phyloP scores from a whole-genome alignment of 1,140 invertebrate species.

The Drosophila nikananu region DNA sequence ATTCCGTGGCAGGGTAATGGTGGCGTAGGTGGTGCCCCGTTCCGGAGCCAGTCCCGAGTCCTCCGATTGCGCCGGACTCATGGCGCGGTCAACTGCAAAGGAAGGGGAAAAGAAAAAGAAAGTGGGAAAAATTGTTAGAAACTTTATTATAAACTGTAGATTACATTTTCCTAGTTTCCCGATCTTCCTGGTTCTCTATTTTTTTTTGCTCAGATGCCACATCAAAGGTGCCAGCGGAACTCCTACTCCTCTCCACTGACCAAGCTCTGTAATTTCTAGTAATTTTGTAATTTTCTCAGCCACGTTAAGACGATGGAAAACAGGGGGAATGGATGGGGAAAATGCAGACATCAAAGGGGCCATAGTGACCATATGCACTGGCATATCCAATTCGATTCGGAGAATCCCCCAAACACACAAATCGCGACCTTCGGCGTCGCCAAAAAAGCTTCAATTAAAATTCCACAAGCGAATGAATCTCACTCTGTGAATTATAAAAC shows the following conservation, averaged over 20 bases:
- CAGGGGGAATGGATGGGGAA: too few species aligned
- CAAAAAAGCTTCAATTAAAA: constrained; percentile 75
- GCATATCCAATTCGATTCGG: constrained; percentile 29
- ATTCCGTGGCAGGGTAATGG: constrained; percentile 84
- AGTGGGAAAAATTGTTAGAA: not conserved
- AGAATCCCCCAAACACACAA: constrained; percentile 33
- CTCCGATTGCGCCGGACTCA: constrained; percentile 85
- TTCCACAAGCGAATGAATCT: constrained; percentile 51
- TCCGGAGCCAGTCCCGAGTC: constrained; percentile 84
- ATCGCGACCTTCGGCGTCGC: constrained; percentile 57
- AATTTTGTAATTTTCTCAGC: constrained; percentile 55
- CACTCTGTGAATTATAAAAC: constrained; percentile 25
- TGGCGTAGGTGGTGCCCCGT: constrained; percentile 84
- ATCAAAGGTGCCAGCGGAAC: constrained; percentile 64
- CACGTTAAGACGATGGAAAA: not conserved
- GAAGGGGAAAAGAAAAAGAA: constrained; percentile 6
- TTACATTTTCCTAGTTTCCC: not conserved
- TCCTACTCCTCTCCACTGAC: constrained; percentile 7
- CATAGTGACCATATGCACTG: constrained; percentile 11
- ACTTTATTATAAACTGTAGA: not conserved
- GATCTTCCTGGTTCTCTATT: not conserved
- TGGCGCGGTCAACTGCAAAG: constrained; percentile 79
- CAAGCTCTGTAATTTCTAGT: constrained; percentile 13
- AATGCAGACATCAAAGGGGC: constrained; percentile 33
- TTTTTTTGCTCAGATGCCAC: constrained; percentile 10